A percentile compares a stretch with the other conserved stretches of the same genome.
phyloP scores from a whole-genome alignment of 30 jellyfish, hydroid and myxozoan species.

The Pseudorhiza aurosa region DNA sequence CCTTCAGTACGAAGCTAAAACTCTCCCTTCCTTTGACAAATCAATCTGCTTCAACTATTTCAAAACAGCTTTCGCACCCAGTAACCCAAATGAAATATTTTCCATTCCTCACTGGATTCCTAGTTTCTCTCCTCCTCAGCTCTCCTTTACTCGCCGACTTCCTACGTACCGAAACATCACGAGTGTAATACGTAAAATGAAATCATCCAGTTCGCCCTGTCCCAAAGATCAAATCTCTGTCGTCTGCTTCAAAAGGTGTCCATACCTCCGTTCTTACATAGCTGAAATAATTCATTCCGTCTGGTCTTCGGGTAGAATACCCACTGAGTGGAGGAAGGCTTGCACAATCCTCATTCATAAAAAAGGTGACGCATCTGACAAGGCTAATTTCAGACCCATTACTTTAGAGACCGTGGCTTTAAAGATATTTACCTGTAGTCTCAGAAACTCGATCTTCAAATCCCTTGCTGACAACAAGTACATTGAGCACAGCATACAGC shows the following conservation, averaged over 20 bases:
- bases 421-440: no score
- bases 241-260: not conserved
- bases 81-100: not conserved
- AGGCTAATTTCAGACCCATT: no score
- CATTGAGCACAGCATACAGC: no score
- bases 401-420: no score
- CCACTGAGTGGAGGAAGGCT: slow-evolving; percentile 44
- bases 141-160: not conserved
- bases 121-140: not conserved
- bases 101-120: slow-evolving; percentile 17
- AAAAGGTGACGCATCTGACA: no score
- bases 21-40: no score
- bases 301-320: slow-evolving; percentile 38
- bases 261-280: slow-evolving; percentile 1
- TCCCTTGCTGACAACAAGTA: no score
- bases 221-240: not conserved
- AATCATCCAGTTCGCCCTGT: slow-evolving; percentile 22
- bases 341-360: slow-evolving; percentile 23
- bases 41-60: no score
- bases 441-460: no score
- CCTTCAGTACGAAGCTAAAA: not conserved
- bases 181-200: not conserved
- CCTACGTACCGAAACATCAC: not conserved
- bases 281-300: not conserved
- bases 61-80: not conserved